Percentiles rank a stretch among this genome's conserved stretches.
These are phyloP conservation scores for Tetheella fluctuosa DNA, from an alignment of 2,888 invertebrate genomes.

Conservation along the genomic window DNA sequence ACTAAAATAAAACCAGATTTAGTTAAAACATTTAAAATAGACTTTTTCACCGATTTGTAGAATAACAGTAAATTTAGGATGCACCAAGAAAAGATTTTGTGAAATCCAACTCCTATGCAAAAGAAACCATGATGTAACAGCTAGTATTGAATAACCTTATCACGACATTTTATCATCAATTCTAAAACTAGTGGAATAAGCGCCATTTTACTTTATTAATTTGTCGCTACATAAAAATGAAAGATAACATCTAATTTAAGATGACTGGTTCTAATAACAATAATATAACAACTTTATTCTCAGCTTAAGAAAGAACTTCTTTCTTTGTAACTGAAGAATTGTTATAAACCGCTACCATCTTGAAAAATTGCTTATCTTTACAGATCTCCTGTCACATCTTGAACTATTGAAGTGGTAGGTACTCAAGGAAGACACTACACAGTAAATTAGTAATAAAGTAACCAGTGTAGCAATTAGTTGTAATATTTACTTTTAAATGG, in stretches of 20 bases:
- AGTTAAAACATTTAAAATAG: too few relatives aligned
- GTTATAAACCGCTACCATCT: not conserved
- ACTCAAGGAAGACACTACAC: not conserved
- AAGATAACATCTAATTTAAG: constrained; percentile 5
- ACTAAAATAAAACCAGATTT: too few relatives aligned
- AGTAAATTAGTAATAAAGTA: not conserved
- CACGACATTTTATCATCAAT: not conserved
- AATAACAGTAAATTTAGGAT: too few relatives aligned
- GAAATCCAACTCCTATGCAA: too few relatives aligned
- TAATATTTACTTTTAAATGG: too few relatives aligned
- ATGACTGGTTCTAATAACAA: constrained; percentile 3
- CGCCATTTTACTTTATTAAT: not conserved
- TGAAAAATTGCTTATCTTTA: not conserved
- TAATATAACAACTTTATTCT: constrained; percentile 1
- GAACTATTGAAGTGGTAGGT: not conserved
- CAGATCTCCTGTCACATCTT: not conserved
- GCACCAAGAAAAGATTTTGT: too few relatives aligned
- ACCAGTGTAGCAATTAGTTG: not conserved
- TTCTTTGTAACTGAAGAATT: constrained; percentile 8
- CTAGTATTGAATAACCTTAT: not conserved
- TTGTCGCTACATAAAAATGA: not conserved
- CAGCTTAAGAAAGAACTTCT: not conserved
- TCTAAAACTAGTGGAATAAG: not conserved
- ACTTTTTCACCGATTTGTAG: too few relatives aligned
- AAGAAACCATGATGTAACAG: too few relatives aligned